phyloP scores from a whole-genome alignment of 2,888 invertebrate genomes.

The Drosophila sordidula region DNA sequence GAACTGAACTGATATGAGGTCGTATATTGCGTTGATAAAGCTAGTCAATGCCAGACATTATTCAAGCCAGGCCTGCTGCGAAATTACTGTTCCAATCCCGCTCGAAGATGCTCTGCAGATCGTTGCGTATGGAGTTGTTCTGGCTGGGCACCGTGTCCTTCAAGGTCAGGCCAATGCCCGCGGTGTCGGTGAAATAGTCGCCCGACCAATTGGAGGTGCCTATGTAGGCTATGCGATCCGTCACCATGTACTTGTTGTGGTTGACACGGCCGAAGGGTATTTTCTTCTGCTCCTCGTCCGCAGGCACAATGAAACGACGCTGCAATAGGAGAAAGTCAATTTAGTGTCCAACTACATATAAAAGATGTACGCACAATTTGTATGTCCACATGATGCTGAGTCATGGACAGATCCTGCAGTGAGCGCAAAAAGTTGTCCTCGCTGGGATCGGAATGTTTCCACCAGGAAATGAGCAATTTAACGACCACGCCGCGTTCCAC shows the following conservation, averaged over 20 bases:
- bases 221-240: slow-evolving; percentile 96
- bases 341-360: neutral
- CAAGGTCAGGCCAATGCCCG: slow-evolving; percentile 92
- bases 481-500: slow-evolving; percentile 92
- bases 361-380: slow-evolving; percentile 88
- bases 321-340: slow-evolving; percentile 10
- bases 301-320: slow-evolving; percentile 93
- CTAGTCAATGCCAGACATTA: neutral
- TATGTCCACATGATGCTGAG: slow-evolving; percentile 87
- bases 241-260: slow-evolving; percentile 99
- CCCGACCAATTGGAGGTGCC: slow-evolving; percentile 99
- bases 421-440: slow-evolving; percentile 93
- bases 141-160: slow-evolving; percentile 84
- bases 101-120: slow-evolving; percentile 92
- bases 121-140: slow-evolving; percentile 88
- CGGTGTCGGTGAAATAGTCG: slow-evolving; percentile 97
- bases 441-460: slow-evolving; percentile 92
- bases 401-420: slow-evolving; percentile 88
- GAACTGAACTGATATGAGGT: slow-evolving; percentile 2
- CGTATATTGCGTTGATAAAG: neutral
- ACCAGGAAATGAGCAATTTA: slow-evolving; percentile 93
- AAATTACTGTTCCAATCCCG: slow-evolving; percentile 96
- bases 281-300: slow-evolving; percentile 90
- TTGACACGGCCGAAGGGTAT: slow-evolving; percentile 97
- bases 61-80: slow-evolving; percentile 84